Conservation (phyloP, 1,140 invertebrate genomes). For the Dinoponera quadriceps region DNA sequence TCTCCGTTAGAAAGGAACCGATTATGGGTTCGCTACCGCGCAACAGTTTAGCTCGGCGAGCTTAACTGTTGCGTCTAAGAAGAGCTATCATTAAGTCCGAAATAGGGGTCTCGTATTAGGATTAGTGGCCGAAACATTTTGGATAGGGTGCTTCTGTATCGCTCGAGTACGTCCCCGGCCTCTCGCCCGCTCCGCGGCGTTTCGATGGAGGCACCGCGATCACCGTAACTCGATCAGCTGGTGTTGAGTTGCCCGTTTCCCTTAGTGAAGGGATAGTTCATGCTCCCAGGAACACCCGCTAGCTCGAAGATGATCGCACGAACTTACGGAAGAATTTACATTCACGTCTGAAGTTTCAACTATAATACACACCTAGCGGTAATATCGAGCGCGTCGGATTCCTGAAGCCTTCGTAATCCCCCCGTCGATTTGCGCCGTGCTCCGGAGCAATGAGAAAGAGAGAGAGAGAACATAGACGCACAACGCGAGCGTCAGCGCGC, state of each 20-base stretch:
- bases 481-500: not conserved
- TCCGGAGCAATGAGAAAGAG: slow-evolving; percentile 39
- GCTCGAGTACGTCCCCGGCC: slow-evolving; percentile 50
- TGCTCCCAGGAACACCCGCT: not conserved
- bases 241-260: slow-evolving; percentile 42
- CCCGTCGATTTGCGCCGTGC: not conserved
- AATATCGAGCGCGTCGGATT: not conserved
- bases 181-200: slow-evolving; percentile 12
- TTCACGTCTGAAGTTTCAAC: too few species aligned
- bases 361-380: not conserved
- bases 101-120: slow-evolving; percentile 74
- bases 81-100: slow-evolving; percentile 76
- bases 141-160: slow-evolving; percentile 73
- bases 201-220: slow-evolving; percentile 56
- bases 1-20: slow-evolving; percentile 71
- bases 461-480: not conserved
- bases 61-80: slow-evolving; percentile 72
- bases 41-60: slow-evolving; percentile 68
- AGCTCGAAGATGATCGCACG: not conserved
- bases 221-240: slow-evolving; percentile 60
- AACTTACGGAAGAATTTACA: not conserved
- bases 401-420: not conserved
- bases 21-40: slow-evolving; percentile 69
- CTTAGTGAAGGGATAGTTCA: not conserved
- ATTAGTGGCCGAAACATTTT: slow-evolving; percentile 74